Evolutionary conservation across 2,113 vertebrate species (phyloP).

Genomic region (Entelurus aequoreus): DNA sequence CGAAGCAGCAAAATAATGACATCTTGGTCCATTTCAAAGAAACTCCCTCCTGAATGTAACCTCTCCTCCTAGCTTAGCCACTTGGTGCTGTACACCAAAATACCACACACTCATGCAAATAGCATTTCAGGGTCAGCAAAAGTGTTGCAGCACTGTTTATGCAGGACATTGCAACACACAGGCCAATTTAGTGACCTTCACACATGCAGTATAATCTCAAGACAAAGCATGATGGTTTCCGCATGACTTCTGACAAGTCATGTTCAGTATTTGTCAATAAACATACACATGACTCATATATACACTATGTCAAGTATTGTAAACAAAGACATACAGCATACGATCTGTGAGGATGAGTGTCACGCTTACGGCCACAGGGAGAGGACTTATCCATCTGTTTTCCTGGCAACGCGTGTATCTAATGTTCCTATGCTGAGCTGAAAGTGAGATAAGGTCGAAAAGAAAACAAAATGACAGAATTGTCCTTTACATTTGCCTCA

Average conservation of each 20-base stretch:
- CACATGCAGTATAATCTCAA: background rate
- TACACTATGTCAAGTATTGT: background rate
- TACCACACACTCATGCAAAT: constrained; percentile 3
- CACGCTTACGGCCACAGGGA: background rate
- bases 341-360: too few relatives aligned
- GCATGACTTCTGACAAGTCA: background rate
- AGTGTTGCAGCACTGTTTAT: background rate
- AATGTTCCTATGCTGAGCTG: background rate
- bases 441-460: background rate
- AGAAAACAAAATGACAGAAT: background rate
- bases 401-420: background rate
- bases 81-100: background rate
- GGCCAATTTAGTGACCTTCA: background rate
- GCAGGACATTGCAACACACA: background rate
- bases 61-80: background rate
- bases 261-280: background rate
- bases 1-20: background rate
- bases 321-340: too few relatives aligned
- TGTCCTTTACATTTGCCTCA: background rate
- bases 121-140: background rate
- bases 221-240: background rate
- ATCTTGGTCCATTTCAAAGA: constrained; percentile 3
- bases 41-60: background rate
- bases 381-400: background rate
- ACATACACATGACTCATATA: background rate